Evolutionary conservation across 1,140 invertebrate genomes (phyloP), one percentile per base, ranked within the genome.

Genomic region (Melitaea cinxia): DNA sequence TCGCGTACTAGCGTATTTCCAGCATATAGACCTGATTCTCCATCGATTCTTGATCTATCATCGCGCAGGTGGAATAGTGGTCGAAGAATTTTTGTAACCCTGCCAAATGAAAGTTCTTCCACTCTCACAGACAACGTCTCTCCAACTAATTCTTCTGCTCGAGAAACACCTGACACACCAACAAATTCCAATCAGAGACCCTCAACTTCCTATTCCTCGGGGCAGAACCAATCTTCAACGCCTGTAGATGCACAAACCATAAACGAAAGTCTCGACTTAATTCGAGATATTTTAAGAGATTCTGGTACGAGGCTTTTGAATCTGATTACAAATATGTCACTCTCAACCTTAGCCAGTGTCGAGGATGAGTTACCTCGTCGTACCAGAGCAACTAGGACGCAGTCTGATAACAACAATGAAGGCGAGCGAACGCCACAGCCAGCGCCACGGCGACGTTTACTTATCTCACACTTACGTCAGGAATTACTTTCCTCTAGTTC

Each of bases 291-390:
- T 47, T 69, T 91, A n/a, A 77, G 89, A 65, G 89, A 91, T 75
- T 91, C 91, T 4, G 88, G 91, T n/a, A 88, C 85, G 14, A 79
- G 89, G 49, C 68, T 91, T 3, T 73, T 91, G 24, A 89, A 91
- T 66, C 72, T 91, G 26, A 91, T 91, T 24, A 89, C 89, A 0
- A 85, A 89, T 28, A 89, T 91, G 82, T 89, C 86, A 2, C 33
- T 84, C 26, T 82, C 83, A 5, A 87, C 78, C 4, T 42, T 90
- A 23, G 77, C 77, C 5, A 79, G 73, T 39, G 76, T 79, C 5
- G 84, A 84, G 35, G 74, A 79, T 12, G 77, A 68, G 21, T 65
- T 65, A 10, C 72, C 75, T 6, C 53, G 76, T 10, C 75, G 73
- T 7, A 61, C 63, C 5, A 61, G 35, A 33, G 65, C 61, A 0